Conservation (phyloP, 2,888 invertebrate genomes). For the Portevinia maculata region DNA sequence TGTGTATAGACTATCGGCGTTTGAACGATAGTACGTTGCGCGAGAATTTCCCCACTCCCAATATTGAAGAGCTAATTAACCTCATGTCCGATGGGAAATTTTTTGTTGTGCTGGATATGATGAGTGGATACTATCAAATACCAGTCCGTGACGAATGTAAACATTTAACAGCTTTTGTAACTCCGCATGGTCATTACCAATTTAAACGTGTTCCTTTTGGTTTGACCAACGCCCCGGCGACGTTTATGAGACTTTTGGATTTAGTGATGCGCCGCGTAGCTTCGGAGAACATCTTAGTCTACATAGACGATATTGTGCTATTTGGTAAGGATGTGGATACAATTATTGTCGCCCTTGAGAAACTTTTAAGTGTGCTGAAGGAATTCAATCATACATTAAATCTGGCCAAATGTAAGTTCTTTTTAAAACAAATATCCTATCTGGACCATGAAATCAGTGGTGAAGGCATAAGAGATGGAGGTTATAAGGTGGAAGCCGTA, state of each 20-base stretch:
- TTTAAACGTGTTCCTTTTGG: too few relatives aligned
- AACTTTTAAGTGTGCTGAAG: background rate
- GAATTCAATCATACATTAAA: constrained; percentile 1
- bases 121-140: constrained; percentile 15
- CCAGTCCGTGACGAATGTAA: constrained; percentile 12
- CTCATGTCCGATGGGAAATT: constrained; percentile 15
- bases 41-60: constrained; percentile 13
- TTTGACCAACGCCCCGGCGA: constrained; percentile 49
- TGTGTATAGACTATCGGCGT: too few relatives aligned
- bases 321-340: background rate
- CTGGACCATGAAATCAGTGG: too few relatives aligned
- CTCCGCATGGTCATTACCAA: constrained; percentile 76
- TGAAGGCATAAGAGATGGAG: too few relatives aligned
- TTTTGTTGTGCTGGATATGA: constrained; percentile 40
- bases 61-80: constrained; percentile 43
- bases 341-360: background rate
- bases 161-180: constrained; percentile 75
- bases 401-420: too few relatives aligned
- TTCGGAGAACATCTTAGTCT: constrained; percentile 27
- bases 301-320: constrained; percentile 44
- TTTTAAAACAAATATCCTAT: too few relatives aligned
- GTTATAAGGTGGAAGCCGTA: too few relatives aligned
- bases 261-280: background rate
- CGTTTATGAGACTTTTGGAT: constrained; percentile 65
- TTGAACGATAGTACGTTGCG: constrained; percentile 3